phyloP scores from a whole-genome alignment of 2,797 vertebrate species.

The Pantherophis vulpinus region DNA sequence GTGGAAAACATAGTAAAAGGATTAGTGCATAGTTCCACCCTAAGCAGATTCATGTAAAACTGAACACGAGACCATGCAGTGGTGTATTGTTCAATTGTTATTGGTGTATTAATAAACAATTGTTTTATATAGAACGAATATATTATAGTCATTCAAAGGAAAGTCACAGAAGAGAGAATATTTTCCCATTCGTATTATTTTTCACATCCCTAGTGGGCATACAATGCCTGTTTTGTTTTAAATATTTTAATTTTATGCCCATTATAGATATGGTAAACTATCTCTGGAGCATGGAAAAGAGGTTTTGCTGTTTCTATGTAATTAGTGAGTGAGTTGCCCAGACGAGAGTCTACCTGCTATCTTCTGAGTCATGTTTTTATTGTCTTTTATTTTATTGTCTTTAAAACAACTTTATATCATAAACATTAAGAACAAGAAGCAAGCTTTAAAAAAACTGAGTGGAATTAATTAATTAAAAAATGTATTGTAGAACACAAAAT shows the following conservation, averaged over 20 bases:
- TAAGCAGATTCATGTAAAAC: background rate
- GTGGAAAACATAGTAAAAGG: background rate
- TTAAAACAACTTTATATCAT: background rate
- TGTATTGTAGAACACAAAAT: background rate
- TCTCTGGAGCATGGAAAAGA: no score
- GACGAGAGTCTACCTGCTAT: background rate
- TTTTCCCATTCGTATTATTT: background rate
- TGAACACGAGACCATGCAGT: background rate
- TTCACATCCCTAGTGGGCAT: background rate
- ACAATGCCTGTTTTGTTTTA: background rate
- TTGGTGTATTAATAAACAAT: background rate
- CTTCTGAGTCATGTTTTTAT: background rate
- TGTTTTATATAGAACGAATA: background rate
- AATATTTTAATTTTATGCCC: background rate
- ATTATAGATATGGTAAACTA: background rate
- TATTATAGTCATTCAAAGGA: background rate
- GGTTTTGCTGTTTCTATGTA: background rate
- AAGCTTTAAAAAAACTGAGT: no score
- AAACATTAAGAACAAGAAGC: background rate
- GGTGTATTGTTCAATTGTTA: background rate
- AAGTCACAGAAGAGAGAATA: background rate
- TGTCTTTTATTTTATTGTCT: background rate
- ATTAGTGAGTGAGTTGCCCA: background rate
- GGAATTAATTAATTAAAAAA: background rate
- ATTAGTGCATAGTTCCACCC: background rate